These are phyloP conservation scores for Heliopora coerulea DNA, from an alignment of 92 coral and sea anemone genomes.

Conservation along the genomic window DNA sequence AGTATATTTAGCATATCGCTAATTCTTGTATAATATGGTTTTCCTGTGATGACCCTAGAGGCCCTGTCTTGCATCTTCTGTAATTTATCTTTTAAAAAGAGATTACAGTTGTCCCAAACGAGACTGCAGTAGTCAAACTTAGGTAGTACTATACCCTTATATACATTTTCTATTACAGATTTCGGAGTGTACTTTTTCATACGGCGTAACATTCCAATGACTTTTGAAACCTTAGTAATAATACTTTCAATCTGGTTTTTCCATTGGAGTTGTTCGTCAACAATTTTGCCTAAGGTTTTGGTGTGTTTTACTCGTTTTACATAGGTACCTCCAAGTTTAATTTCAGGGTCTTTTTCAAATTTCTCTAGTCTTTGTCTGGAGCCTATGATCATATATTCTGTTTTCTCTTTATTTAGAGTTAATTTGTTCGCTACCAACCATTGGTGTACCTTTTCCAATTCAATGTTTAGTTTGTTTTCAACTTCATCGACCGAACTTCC, in stretches of 20 bases:
- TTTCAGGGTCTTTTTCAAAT: not conserved
- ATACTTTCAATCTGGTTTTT: not conserved
- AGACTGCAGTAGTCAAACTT: not conserved
- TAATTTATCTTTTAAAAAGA: not conserved
- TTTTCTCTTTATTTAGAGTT: not conserved
- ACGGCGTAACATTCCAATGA: not conserved
- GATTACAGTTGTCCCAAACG: not conserved
- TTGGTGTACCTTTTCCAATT: not conserved
- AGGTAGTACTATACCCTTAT: not conserved
- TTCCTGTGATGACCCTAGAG: not conserved
- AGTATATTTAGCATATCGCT: no score
- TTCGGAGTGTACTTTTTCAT: no score
- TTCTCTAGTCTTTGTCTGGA: not conserved
- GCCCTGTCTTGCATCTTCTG: constrained; percentile 10
- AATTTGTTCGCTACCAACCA: not conserved
- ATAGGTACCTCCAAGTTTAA: not conserved
- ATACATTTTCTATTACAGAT: not conserved
- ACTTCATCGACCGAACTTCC: not conserved
- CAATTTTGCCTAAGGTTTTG: not conserved
- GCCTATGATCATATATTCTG: constrained; percentile 3
- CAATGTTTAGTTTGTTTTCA: not conserved
- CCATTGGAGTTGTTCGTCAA: not conserved
- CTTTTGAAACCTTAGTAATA: not conserved
- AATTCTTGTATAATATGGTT: not conserved
- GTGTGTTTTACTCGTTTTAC: not conserved